Evolutionary conservation across 1,140 invertebrate genomes (phyloP).

Genomic region (Anagrus nilaparvatae): DNA sequence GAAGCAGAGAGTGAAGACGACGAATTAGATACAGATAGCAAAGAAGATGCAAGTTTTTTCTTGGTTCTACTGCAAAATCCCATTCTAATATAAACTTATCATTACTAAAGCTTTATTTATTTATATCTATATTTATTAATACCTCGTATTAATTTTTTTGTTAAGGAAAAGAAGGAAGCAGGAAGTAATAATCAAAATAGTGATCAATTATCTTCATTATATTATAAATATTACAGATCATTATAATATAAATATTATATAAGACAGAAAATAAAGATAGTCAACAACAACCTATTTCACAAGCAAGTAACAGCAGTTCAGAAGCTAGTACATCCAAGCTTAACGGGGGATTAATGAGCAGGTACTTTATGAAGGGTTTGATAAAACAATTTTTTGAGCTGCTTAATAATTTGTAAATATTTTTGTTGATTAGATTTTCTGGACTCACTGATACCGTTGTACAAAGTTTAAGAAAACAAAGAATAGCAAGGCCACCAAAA

Average conservation of each 20-base stretch:
- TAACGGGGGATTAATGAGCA: conserved; percentile 18
- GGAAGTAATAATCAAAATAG: conserved; percentile 12
- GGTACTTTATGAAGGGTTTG: conserved; percentile 22
- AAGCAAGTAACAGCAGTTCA: conserved; percentile 15
- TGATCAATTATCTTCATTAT: conserved; percentile 18
- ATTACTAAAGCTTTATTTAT: not conserved
- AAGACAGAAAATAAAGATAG: conserved; percentile 15
- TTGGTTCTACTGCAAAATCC: not conserved
- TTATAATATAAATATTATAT: conserved; percentile 15
- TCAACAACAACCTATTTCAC: conserved; percentile 5
- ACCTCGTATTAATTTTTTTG: conserved; percentile 12
- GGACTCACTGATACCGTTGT: no score
- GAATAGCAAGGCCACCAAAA: conserved; percentile 35
- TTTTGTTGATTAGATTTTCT: no score
- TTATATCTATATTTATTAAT: no score
- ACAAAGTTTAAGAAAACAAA: conserved; percentile 35
- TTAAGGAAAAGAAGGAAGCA: conserved; percentile 22
- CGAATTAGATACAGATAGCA: conserved; percentile 46
- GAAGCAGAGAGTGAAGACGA: conserved; percentile 73
- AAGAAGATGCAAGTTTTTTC: conserved; percentile 29
- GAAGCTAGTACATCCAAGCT: conserved; percentile 28
- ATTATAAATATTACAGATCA: conserved; percentile 22
- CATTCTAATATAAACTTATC: not conserved
- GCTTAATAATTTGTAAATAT: no score
- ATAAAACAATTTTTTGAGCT: conserved; percentile 23